Conservation (phyloP, 2,113 vertebrate genomes). For the Sapayoa aenigma region DNA sequence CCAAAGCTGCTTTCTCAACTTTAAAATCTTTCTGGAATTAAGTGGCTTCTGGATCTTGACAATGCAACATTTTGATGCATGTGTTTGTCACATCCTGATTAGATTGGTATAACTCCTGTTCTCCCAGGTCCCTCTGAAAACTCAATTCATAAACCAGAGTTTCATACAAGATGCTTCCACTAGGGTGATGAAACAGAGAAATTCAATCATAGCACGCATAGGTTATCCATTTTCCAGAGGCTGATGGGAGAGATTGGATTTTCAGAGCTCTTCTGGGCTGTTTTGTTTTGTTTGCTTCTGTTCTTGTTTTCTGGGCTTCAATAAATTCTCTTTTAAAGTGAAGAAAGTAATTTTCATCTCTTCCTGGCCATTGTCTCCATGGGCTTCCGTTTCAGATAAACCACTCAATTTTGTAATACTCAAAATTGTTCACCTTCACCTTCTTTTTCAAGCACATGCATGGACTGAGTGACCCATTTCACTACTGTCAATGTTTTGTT, state of each 20-base stretch:
- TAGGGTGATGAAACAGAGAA: conserved; percentile 59
- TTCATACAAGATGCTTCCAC: conserved; percentile 58
- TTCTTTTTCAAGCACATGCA: not conserved
- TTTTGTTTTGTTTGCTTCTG: not conserved
- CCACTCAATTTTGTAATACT: not conserved
- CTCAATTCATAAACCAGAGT: conserved; percentile 55
- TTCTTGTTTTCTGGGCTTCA: conserved; percentile 30
- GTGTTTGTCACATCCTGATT: conserved; percentile 63
- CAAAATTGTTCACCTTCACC: not conserved
- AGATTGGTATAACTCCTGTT: conserved; percentile 55
- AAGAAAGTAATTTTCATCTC: conserved; percentile 3
- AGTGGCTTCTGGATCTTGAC: conserved; percentile 56
- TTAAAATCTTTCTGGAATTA: conserved; percentile 59
- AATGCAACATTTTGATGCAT: conserved; percentile 62
- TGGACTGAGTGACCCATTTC: not conserved
- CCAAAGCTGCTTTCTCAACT: not conserved
- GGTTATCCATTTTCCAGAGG: conserved; percentile 59
- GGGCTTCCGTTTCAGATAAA: not conserved
- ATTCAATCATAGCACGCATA: conserved; percentile 51
- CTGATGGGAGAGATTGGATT: conserved; percentile 59
- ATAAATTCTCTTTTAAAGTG: conserved; percentile 31
- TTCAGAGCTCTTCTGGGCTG: conserved; percentile 42
- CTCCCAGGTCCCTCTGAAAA: conserved; percentile 58
- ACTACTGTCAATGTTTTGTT: not conserved
- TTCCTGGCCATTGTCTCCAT: not conserved